Evolutionary conservation across 2,888 invertebrate genomes (phyloP).

Genomic region (Autographa pulchrina): DNA sequence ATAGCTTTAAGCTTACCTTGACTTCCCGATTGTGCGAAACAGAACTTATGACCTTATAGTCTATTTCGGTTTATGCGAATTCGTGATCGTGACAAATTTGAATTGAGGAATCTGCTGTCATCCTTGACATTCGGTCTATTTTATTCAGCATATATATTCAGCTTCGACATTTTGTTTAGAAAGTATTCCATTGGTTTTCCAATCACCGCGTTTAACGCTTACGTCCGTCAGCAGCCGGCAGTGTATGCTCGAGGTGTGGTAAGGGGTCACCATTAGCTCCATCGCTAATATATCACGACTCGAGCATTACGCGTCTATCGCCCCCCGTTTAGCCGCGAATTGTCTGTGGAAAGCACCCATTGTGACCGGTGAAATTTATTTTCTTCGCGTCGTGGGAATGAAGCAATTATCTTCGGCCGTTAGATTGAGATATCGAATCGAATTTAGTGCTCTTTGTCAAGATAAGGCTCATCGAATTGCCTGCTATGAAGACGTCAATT

Average conservation of each 20-base stretch:
- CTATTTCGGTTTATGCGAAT: constrained; percentile 69
- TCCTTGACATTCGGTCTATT: constrained; percentile 83
- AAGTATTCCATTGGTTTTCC: constrained; percentile 68
- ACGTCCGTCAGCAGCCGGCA: constrained; percentile 32
- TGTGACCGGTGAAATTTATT: constrained; percentile 82
- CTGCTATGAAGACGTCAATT: constrained; percentile 47
- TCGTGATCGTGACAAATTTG: constrained; percentile 83
- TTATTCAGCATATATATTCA: constrained; percentile 80
- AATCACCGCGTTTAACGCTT: constrained; percentile 45
- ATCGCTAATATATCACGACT: constrained; percentile 82
- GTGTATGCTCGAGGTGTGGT: constrained; percentile 68
- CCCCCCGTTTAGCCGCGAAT: constrained; percentile 79
- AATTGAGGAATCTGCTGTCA: constrained; percentile 78
- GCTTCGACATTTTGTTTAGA: constrained; percentile 73
- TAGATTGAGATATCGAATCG: constrained; percentile 76
- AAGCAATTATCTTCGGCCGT: constrained; percentile 78
- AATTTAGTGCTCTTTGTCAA: constrained; percentile 72
- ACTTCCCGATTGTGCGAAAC: constrained; percentile 68
- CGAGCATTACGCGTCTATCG: constrained; percentile 79
- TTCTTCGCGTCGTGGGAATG: constrained; percentile 80
- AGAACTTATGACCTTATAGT: constrained; percentile 72
- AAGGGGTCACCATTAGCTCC: constrained; percentile 76
- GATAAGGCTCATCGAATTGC: constrained; percentile 51
- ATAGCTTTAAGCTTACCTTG: constrained; percentile 68
- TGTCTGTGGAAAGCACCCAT: constrained; percentile 82